These are phyloP conservation scores for Toxostoma redivivum DNA, from an alignment of 2,113 vertebrate species.

Conservation along the genomic window DNA sequence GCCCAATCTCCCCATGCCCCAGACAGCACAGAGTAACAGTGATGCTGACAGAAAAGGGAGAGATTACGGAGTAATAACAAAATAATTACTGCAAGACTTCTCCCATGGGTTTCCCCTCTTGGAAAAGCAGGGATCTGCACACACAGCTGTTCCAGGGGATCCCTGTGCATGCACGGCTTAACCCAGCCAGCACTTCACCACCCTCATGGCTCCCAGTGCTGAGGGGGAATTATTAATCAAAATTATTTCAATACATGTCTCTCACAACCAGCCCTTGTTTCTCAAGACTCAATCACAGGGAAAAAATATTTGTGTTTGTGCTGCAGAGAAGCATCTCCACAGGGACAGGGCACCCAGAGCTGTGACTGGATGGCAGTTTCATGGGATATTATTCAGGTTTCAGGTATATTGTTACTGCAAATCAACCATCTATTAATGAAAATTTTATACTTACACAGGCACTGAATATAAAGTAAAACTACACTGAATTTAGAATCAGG, in stretches of 20 bases:
- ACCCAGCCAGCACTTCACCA: neutral
- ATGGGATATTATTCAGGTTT: neutral
- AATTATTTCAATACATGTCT: neutral
- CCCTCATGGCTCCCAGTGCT: neutral
- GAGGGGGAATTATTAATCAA: neutral
- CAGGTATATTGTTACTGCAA: neutral
- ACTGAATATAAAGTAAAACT: neutral
- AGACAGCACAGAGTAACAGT: accelerated
- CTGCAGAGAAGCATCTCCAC: neutral
- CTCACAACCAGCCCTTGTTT: neutral
- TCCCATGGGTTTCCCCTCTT: neutral
- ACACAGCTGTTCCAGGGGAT: neutral
- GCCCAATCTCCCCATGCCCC: accelerated
- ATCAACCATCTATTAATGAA: neutral
- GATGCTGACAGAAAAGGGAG: neutral
- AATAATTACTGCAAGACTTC: neutral
- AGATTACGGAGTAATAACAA: neutral
- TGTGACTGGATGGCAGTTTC: neutral
- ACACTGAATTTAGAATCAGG: neutral
- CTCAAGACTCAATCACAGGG: neutral
- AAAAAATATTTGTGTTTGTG: neutral
- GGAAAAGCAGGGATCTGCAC: neutral
- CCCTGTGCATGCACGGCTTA: neutral
- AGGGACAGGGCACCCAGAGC: neutral
- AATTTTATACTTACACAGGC: neutral